Evolutionary conservation across 1,140 invertebrate species (phyloP), one percentile per base, ranked within the genome.

Genomic region (Periplaneta americana): DNA sequence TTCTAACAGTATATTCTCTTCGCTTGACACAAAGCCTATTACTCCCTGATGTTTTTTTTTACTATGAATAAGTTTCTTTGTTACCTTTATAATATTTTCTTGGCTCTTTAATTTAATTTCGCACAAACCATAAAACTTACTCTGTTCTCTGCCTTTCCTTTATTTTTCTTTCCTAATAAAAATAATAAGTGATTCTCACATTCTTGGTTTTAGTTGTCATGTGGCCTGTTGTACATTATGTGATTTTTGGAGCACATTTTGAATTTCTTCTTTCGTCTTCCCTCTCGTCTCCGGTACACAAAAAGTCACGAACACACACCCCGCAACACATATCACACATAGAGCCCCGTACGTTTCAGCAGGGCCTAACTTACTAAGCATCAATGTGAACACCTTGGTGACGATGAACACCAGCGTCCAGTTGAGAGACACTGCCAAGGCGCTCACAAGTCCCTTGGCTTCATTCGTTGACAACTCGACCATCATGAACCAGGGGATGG

Each of bases 261-360:
- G 95, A 85, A 98, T 97, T 87, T 97, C 93, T 75, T 96, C 92
- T 31, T 95, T 87, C 0, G 91, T 92, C 83, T 94, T 94, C 0
- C 95, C 93, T 83, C 93, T 94, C 0, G 96, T 97, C 87, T 97
- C 96, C 0, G 96, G 96, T 10, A 97, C 85, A 18, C 92, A 91
- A 11, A 93, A 86, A 5, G 90, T 86, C 0, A 96, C 89, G 84
- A 96, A 95, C 2, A 96, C 80, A 1, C 92, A 90, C 0, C 94
- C 94, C 1, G 93, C 8, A 0, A 94, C 84, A 1, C 94, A 92
- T 48, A 96, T 86, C 0, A 88, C 85, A 1, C 92, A 91, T 87
- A 94, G 97, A 82, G 97, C 90, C 92, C 94, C 97, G 88, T 98
- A 99, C 0, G 95, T 94, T 18, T 90, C 90, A 85, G 78, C 34